These are phyloP conservation scores for Scaptomyza reducta DNA, from an alignment of 2,888 invertebrate species.

Conservation along the genomic window DNA sequence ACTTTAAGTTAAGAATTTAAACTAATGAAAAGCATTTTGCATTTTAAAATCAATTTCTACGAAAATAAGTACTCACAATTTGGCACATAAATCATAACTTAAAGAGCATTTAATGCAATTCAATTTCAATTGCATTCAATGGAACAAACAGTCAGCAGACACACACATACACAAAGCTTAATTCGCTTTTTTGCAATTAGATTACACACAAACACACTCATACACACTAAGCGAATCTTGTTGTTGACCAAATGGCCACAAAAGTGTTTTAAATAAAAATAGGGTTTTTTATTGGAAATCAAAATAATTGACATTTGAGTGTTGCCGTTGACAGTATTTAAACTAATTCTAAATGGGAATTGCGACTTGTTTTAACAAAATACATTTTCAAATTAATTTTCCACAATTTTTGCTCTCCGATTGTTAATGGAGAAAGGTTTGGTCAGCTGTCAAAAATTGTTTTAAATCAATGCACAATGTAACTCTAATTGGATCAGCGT, in stretches of 20 bases:
- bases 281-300: constrained; percentile 13
- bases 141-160: background rate
- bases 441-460: constrained; percentile 37
- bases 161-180: background rate
- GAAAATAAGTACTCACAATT: background rate
- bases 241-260: constrained; percentile 4
- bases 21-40: background rate
- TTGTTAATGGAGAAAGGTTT: constrained; percentile 18
- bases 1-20: background rate
- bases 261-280: constrained; percentile 14
- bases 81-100: constrained; percentile 2
- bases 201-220: background rate
- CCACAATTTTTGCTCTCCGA: constrained; percentile 29
- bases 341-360: background rate
- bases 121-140: background rate
- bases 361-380: background rate
- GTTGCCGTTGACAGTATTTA: constrained; percentile 16
- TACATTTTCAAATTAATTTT: constrained; percentile 39
- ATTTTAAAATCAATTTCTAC: background rate
- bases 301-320: constrained; percentile 17
- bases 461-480: constrained; percentile 21
- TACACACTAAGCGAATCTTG: background rate
- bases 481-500: constrained; percentile 18
- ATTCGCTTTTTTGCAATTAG: constrained; percentile 14
- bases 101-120: constrained; percentile 10